Evolutionary conservation across 1,140 invertebrate species (phyloP), one percentile per base, ranked within the genome.

Genomic region (Penaeus indicus): DNA sequence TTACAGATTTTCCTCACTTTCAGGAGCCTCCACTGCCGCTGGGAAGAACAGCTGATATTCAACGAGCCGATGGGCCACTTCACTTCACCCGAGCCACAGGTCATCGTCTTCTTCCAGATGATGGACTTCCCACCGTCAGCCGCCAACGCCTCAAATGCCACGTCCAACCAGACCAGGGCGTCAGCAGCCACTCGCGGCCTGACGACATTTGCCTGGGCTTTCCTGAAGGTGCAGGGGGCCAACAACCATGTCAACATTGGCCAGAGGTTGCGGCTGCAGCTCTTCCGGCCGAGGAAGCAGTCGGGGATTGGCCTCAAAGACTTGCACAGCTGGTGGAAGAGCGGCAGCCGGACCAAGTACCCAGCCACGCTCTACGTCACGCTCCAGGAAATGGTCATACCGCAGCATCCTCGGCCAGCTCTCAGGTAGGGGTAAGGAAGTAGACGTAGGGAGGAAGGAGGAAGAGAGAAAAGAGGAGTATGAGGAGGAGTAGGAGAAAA

Each of bases 251-350:
- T 89, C 10, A 89, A 89, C 60, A 80, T 89, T 80, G 88, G 88
- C 25, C 67, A 89, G 18, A 83, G 80, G n/a, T 80, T 89, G 27
- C 77, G 88, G 42, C 25, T 89, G 42, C 88, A 89, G 60, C 75
- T 89, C 25, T 89, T 83, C 83, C 77, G 77, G 42, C 88, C 88
- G 18, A 42, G 88, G 27, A 77, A 79, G 27, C 67, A 72, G 7
- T 54, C 83, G 16, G 72, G 63, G 21, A 82, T 89, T 8, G 42
- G 42, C 7, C 77, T 85, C 38, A 67, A 25, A 27, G 88, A 89
- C 5, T 67, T 89, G 27, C 61, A 89, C 62, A 89, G 88, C 67
- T 89, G 88, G 88, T 89, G 88, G 88, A 89, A 81, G 27, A 89
- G 88, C 80, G 88, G 88, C 13, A 85, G 78, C 47, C 63, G 88